Percentiles rank a stretch among this genome's conserved stretches.
These are phyloP conservation scores for Dreissena rostriformis DNA, from an alignment of 1,140 invertebrate genomes.

Conservation along the genomic window DNA sequence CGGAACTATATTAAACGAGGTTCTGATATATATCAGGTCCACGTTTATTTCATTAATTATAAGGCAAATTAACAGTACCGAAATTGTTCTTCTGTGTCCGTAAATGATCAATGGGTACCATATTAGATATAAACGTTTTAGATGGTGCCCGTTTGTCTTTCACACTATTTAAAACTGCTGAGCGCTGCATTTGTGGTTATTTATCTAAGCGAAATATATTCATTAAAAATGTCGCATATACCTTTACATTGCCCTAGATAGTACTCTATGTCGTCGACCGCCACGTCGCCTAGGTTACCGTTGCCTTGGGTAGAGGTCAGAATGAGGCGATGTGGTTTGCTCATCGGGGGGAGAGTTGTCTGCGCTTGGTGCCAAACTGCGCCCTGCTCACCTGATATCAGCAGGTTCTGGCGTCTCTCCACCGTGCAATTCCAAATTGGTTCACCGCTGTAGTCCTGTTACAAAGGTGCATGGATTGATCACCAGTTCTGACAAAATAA, in stretches of 20 bases:
- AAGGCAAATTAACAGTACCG: too few species aligned
- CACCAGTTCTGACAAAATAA: too few species aligned
- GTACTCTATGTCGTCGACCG: conserved; percentile 85
- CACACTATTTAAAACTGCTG: not conserved
- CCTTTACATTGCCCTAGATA: conserved; percentile 51
- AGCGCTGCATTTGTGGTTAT: not conserved
- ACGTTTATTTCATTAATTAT: not conserved
- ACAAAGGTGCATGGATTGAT: too few species aligned
- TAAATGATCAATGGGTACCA: not conserved
- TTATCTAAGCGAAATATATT: not conserved
- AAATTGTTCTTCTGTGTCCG: not conserved
- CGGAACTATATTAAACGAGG: not conserved
- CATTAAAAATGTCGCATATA: conserved; percentile 3
- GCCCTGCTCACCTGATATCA: conserved; percentile 37
- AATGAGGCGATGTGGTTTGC: conserved; percentile 52
- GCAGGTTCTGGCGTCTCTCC: not conserved
- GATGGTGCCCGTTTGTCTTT: not conserved
- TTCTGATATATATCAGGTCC: not conserved
- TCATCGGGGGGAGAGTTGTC: conserved; percentile 62
- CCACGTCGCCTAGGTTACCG: conserved; percentile 85
- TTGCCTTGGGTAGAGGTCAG: conserved; percentile 55
- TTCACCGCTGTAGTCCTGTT: too few species aligned
- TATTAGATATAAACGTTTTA: not conserved
- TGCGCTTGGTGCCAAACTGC: conserved; percentile 49
- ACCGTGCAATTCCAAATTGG: too few species aligned